Evolutionary conservation across 1,140 invertebrate species (phyloP).

Genomic region (Sarcophaga bullata): DNA sequence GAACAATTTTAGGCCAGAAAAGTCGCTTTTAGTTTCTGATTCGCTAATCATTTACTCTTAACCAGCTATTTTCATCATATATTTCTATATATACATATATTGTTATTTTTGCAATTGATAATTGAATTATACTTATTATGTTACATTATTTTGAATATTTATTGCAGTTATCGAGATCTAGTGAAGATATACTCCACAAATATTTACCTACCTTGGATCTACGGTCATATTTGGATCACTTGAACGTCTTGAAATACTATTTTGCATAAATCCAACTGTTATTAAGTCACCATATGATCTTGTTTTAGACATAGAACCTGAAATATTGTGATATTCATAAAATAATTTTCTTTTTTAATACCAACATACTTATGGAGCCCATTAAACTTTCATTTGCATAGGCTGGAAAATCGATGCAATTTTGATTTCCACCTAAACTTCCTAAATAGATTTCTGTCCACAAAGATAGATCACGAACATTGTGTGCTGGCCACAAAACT

Average conservation of each 20-base stretch:
- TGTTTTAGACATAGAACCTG: constrained; percentile 77
- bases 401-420: constrained; percentile 56
- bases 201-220: constrained; percentile 69
- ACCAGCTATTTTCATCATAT: too few relatives aligned
- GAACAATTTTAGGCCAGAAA: too few relatives aligned
- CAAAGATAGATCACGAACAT: constrained; percentile 82
- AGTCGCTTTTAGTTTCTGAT: too few relatives aligned
- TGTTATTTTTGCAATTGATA: too few relatives aligned
- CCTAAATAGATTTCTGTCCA: constrained; percentile 89
- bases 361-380: constrained; percentile 56
- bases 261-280: constrained; percentile 71
- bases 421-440: constrained; percentile 61
- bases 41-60: too few relatives aligned
- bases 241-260: constrained; percentile 73
- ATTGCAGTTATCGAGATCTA: too few relatives aligned
- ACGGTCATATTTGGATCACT: constrained; percentile 85
- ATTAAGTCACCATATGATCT: constrained; percentile 82
- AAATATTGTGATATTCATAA: constrained; percentile 36
- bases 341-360: neutral
- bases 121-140: neutral
- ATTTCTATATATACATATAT: too few relatives aligned
- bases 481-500: constrained; percentile 86
- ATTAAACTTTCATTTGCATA: constrained; percentile 64
- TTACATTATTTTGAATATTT: neutral
- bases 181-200: neutral